These are phyloP conservation scores for Tinea pellionella DNA, from an alignment of 2,888 invertebrate species.

Conservation along the genomic window DNA sequence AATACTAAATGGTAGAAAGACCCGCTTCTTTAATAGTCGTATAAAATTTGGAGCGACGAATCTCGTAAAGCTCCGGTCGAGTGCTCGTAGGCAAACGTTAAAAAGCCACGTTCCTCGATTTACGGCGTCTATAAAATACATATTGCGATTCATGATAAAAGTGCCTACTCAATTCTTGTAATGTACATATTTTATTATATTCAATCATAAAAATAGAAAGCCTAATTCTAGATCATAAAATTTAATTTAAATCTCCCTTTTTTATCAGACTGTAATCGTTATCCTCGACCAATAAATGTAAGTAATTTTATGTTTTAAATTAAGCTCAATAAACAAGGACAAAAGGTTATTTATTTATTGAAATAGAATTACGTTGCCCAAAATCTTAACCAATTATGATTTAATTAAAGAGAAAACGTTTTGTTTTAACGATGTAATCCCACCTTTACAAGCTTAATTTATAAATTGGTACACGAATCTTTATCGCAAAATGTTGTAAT, in stretches of 20 bases:
- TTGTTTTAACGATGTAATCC: conserved; percentile 9
- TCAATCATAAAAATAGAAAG: not conserved
- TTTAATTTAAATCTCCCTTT: not conserved
- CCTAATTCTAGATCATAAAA: not conserved
- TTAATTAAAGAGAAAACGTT: conserved; percentile 6
- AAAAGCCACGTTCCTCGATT: conserved; percentile 62
- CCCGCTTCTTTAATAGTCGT: conserved; percentile 15
- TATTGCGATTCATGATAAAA: conserved; percentile 65
- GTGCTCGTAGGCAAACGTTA: conserved; percentile 58
- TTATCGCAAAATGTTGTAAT: conserved; percentile 16
- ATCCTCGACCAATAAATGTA: not conserved
- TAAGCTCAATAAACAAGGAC: not conserved
- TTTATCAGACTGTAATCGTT: not conserved
- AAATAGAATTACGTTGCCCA: not conserved
- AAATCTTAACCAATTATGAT: not conserved
- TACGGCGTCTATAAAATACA: conserved; percentile 65
- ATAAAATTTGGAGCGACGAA: conserved; percentile 51
- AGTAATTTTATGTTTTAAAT: not conserved
- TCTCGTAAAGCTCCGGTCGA: conserved; percentile 54
- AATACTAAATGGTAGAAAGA: conserved; percentile 21
- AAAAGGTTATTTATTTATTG: not conserved
- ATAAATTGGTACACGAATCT: conserved; percentile 2
- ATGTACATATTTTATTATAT: not conserved
- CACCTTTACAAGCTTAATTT: conserved; percentile 5
- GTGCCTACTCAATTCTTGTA: conserved; percentile 43